Evolutionary conservation across 2,797 vertebrate species (phyloP).

Genomic region (Coreius guichenoti): DNA sequence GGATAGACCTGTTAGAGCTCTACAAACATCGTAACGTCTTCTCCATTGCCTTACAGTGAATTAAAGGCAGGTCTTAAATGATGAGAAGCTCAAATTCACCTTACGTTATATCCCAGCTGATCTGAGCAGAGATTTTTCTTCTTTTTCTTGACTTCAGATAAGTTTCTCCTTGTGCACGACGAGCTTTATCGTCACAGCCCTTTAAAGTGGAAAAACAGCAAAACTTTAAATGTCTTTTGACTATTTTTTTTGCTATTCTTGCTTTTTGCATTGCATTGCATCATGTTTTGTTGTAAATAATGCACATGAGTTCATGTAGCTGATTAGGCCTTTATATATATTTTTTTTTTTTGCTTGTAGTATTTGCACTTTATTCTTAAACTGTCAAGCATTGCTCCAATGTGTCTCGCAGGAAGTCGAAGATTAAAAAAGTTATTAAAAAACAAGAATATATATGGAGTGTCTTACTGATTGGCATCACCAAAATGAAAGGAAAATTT

Average conservation of each 20-base stretch:
- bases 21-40: neutral
- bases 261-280: conserved; percentile 1
- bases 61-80: neutral
- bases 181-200: neutral
- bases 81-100: neutral
- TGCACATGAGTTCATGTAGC: conserved; percentile 31
- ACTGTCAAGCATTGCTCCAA: conserved; percentile 22
- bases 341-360: conserved; percentile 44
- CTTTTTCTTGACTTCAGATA: neutral
- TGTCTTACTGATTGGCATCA: neutral
- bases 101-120: neutral
- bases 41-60: conserved; percentile 12
- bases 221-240: conserved; percentile 35
- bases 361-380: conserved; percentile 56
- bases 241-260: conserved; percentile 10
- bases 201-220: conserved; percentile 25
- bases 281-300: conserved; percentile 53
- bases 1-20: conserved; percentile 26
- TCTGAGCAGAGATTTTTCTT: neutral
- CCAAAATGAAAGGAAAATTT: neutral
- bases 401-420: neutral
- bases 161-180: neutral
- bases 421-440: neutral
- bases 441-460: neutral
- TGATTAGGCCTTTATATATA: conserved; percentile 7